These are phyloP conservation scores for Psilopsiagon aymara DNA, from an alignment of 2,113 vertebrate genomes.

Conservation along the genomic window DNA sequence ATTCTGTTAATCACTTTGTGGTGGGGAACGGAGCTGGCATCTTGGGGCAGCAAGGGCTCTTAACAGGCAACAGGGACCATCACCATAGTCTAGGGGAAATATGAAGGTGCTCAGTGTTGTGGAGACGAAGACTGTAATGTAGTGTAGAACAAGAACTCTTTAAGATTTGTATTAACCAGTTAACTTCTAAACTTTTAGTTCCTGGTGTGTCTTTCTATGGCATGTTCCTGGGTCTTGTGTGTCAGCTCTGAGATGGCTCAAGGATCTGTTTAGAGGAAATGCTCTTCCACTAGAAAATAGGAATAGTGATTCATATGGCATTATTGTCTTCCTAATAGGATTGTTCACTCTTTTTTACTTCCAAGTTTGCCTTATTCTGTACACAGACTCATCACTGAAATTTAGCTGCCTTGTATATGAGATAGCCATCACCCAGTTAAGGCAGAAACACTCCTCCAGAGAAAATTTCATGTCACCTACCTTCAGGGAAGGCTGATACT, in stretches of 20 bases:
- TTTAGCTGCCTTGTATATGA: neutral
- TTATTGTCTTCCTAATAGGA: neutral
- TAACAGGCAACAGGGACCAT: neutral
- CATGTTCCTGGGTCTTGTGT: neutral
- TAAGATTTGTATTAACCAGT: neutral
- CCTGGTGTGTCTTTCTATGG: neutral
- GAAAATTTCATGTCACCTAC: neutral
- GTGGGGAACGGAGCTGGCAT: neutral
- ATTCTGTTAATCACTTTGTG: slow-evolving; percentile 7
- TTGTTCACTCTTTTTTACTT: neutral
- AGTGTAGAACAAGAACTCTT: neutral
- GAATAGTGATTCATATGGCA: neutral
- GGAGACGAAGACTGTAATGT: neutral
- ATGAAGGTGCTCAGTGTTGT: neutral
- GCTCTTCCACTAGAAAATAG: neutral
- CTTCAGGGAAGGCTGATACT: neutral
- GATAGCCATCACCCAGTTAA: neutral
- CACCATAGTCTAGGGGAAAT: neutral
- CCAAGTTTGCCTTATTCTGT: neutral
- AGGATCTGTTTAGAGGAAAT: neutral
- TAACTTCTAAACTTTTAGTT: neutral
- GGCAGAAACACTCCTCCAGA: neutral
- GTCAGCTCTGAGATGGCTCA: neutral
- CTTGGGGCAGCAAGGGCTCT: rapidly evolving
- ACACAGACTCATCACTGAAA: neutral